Evolutionary conservation across 1,140 invertebrate species (phyloP).

Genomic region (Carposina sasakii): DNA sequence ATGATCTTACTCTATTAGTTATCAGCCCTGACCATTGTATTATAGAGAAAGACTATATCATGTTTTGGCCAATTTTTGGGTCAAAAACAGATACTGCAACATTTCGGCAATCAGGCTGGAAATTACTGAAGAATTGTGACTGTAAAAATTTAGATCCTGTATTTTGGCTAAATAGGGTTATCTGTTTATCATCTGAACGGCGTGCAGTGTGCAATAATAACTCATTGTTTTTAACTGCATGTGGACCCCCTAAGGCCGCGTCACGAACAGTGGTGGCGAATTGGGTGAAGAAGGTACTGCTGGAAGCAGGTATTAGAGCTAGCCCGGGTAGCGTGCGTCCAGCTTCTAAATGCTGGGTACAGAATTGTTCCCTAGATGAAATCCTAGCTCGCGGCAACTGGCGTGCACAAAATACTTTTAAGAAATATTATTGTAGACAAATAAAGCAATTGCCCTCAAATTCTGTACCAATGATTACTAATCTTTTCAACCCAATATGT

Average conservation of each 20-base stretch:
- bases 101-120: not conserved
- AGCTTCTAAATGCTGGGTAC: too few species aligned
- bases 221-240: not conserved
- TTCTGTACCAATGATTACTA: too few species aligned
- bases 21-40: not conserved
- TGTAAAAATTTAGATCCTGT: not conserved
- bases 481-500: too few species aligned
- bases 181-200: not conserved
- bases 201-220: not conserved
- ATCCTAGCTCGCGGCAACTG: too few species aligned
- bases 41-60: not conserved
- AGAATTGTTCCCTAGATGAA: too few species aligned
- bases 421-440: too few species aligned
- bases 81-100: conserved; percentile 1
- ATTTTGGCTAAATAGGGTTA: conserved; percentile 1
- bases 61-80: not conserved
- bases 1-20: not conserved
- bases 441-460: too few species aligned
- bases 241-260: not conserved
- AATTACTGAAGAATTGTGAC: not conserved
- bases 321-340: too few species aligned
- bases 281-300: not conserved
- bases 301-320: not conserved
- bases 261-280: not conserved
- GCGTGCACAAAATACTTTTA: too few species aligned